A percentile compares a stretch with the other conserved stretches of the same genome.
phyloP scores from a whole-genome alignment of 2,113 vertebrate species.

The Petromus typicus region DNA sequence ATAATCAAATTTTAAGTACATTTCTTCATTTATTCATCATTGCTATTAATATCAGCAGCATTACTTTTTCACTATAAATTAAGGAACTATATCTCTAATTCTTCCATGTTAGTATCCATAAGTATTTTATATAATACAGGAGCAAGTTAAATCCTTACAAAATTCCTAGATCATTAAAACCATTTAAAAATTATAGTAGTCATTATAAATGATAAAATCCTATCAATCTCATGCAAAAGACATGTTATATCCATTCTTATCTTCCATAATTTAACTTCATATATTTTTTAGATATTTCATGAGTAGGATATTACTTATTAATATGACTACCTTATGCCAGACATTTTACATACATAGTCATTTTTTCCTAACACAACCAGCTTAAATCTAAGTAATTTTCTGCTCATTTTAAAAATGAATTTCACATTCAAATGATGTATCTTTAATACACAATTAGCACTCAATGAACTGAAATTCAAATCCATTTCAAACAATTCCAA shows the following conservation, averaged over 20 bases:
- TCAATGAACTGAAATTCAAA: not conserved
- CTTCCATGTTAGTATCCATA: conserved; percentile 39
- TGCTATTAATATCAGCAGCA: not conserved
- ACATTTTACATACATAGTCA: not conserved
- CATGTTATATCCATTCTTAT: not conserved
- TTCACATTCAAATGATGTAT: conserved; percentile 29
- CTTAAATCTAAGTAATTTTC: conserved; percentile 43
- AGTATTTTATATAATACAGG: not conserved
- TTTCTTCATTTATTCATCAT: not conserved
- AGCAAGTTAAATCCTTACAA: conserved; percentile 59
- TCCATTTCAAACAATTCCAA: conserved; percentile 5
- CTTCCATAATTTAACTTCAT: conserved; percentile 51
- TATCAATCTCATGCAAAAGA: not conserved
- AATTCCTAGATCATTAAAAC: conserved; percentile 30
- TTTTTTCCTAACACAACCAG: conserved; percentile 20
- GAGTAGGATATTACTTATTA: not conserved
- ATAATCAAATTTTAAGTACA: conserved; percentile 11
- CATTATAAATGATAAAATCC: conserved; percentile 34
- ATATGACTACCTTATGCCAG: not conserved
- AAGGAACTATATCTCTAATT: conserved; percentile 40
- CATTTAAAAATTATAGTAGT: conserved; percentile 34
- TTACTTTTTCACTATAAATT: not conserved
- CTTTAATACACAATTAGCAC: conserved; percentile 9
- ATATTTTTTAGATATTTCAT: conserved; percentile 13
- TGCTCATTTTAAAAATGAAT: conserved; percentile 49